phyloP scores from a whole-genome alignment of 2,113 vertebrate genomes.

The Pitta sordida region DNA sequence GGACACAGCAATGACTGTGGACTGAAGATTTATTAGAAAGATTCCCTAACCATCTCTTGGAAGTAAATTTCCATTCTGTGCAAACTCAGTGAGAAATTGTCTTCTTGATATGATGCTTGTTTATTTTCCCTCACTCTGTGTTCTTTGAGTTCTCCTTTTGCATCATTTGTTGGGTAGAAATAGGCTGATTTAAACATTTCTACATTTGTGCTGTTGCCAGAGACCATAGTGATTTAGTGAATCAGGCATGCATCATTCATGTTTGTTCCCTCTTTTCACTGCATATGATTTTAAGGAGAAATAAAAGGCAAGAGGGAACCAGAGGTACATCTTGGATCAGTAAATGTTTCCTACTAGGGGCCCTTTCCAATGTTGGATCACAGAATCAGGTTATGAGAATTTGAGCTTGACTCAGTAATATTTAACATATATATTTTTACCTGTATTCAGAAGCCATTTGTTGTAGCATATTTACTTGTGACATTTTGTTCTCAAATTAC shows the following conservation, averaged over 20 bases:
- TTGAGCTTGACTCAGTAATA: background rate
- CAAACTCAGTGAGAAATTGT: conserved; percentile 49
- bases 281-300: conserved; percentile 43
- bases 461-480: background rate
- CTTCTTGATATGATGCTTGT: conserved; percentile 32
- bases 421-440: background rate
- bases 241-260: conserved; percentile 44
- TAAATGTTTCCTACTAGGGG: background rate
- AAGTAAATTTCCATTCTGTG: conserved; percentile 52
- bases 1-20: background rate
- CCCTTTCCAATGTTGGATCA: background rate
- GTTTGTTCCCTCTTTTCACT: background rate
- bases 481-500: background rate
- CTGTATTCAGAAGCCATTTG: background rate
- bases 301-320: conserved; percentile 30
- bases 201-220: conserved; percentile 24
- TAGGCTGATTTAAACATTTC: conserved; percentile 30
- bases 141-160: conserved; percentile 45
- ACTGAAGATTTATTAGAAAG: conserved; percentile 56
- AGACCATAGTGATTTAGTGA: conserved; percentile 42
- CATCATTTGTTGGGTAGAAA: conserved; percentile 7
- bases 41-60: conserved; percentile 13
- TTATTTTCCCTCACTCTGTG: conserved; percentile 20
- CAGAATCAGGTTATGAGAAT: background rate
- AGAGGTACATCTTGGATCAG: background rate